Evolutionary conservation across 2,888 invertebrate genomes (phyloP), one percentile per base, ranked within the genome.

Genomic region (Lithophane socia): DNA sequence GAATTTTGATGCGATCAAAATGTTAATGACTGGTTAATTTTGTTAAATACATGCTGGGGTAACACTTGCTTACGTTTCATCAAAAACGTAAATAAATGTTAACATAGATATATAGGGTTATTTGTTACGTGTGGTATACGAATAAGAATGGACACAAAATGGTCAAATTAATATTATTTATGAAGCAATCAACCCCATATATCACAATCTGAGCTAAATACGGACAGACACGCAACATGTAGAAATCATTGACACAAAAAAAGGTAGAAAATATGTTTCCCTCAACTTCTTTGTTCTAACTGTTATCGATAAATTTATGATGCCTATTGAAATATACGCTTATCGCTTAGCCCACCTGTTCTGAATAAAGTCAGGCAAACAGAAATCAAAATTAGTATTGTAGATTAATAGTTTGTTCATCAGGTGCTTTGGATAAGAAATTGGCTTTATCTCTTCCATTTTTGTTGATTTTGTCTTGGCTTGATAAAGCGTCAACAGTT

Each of bases 321-420:
- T 58, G 70, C 70, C 87, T 77, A 79, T 83, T 85, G 79, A 78
- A 79, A 73, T 61, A 77, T 58, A 61, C 63, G 77, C 86, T 87
- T 88, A 87, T 87, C 87, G 84, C 80, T 85, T 85, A 81, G 75
- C 76, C 79, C 80, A 85, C 83, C 86, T 88, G 87, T 86, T 88
- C 87, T 78, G 82, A 88, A 84, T 83, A 82, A 63, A 87, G 80
- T 87, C 78, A 74, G 66, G 69, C 47, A 56, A 78, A 73, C 63
- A 69, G 58, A 77, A 82, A 73, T 76, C 64, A 75, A 52, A 76
- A 21, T 73, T 75, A 73, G 58, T 75, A 54, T 60, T 21, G 49
- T 44, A 44, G 24, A n/a, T 67, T 81, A 58, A 67, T n/a, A 65
- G 29, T 29, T 65, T 18, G 56, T 21, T 68, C 18, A 37, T 64